Percentiles rank a stretch among this genome's conserved stretches.
Evolutionary conservation across 2,888 invertebrate genomes (phyloP).

Genomic region (Rutpela maculata): DNA sequence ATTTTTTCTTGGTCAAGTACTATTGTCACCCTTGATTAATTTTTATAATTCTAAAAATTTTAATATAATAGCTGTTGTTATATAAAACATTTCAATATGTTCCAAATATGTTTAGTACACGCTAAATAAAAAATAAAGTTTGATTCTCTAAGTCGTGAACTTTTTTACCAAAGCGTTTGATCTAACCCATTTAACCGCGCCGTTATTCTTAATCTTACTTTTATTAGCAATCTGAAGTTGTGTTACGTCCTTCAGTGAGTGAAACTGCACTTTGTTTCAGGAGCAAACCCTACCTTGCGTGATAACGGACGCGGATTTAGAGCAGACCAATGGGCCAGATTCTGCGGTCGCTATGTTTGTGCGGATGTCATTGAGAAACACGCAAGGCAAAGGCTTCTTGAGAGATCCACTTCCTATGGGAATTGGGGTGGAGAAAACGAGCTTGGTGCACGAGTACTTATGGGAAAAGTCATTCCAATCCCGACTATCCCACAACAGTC

Average conservation of each 20-base stretch:
- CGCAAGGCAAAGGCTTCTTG: slow-evolving; percentile 77
- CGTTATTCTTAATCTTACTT: slow-evolving; percentile 3
- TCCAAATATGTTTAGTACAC: too few species aligned
- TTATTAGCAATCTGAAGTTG: not conserved
- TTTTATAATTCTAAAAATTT: too few species aligned
- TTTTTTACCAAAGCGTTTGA: not conserved
- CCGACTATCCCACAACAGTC: slow-evolving; percentile 62
- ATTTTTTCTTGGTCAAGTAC: too few species aligned
- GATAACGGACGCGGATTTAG: slow-evolving; percentile 82
- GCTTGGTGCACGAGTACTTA: slow-evolving; percentile 75
- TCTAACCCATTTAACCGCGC: not conserved
- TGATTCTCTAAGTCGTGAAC: not conserved
- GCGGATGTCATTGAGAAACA: slow-evolving; percentile 84
- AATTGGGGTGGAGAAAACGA: slow-evolving; percentile 80
- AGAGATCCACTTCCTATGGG: slow-evolving; percentile 76
- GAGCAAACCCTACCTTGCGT: slow-evolving; percentile 81
- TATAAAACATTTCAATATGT: too few species aligned
- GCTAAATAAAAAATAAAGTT: not conserved
- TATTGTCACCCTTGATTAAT: too few species aligned
- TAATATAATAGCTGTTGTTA: too few species aligned
- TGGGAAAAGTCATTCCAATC: slow-evolving; percentile 74
- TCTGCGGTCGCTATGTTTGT: slow-evolving; percentile 82
- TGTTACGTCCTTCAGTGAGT: not conserved
- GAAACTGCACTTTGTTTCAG: slow-evolving; percentile 71
- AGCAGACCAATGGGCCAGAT: slow-evolving; percentile 86